phyloP scores from a whole-genome alignment of 2,113 vertebrate genomes.

The Burhinus oedicnemus region DNA sequence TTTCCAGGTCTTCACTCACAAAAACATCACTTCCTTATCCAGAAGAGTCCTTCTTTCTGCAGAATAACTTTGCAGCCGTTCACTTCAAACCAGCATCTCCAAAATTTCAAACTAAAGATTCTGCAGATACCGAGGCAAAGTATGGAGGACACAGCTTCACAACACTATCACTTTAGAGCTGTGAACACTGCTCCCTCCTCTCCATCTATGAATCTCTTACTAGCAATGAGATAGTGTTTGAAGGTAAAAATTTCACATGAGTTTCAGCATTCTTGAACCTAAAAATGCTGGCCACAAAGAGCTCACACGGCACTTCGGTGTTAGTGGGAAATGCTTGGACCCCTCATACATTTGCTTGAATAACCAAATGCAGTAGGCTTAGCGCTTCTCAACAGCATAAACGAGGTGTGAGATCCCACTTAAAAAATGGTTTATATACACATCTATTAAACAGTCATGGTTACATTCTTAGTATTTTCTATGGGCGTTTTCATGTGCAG shows the following conservation, averaged over 20 bases:
- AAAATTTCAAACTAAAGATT: background rate
- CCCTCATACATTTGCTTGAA: background rate
- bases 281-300: background rate
- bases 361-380: background rate
- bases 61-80: background rate
- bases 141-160: background rate
- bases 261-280: background rate
- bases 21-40: background rate
- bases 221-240: accelerated
- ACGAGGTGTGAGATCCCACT: background rate
- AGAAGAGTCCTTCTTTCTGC: background rate
- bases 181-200: background rate
- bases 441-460: background rate
- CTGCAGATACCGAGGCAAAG: background rate
- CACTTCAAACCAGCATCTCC: background rate
- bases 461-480: background rate
- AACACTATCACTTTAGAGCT: background rate
- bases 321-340: background rate
- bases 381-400: background rate
- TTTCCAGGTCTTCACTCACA: background rate
- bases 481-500: background rate
- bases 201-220: background rate
- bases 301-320: accelerated
- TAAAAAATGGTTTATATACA: background rate
- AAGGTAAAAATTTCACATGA: background rate